Evolutionary conservation across 1,140 invertebrate genomes (phyloP).

Genomic region (Sarcophaga peregrina): DNA sequence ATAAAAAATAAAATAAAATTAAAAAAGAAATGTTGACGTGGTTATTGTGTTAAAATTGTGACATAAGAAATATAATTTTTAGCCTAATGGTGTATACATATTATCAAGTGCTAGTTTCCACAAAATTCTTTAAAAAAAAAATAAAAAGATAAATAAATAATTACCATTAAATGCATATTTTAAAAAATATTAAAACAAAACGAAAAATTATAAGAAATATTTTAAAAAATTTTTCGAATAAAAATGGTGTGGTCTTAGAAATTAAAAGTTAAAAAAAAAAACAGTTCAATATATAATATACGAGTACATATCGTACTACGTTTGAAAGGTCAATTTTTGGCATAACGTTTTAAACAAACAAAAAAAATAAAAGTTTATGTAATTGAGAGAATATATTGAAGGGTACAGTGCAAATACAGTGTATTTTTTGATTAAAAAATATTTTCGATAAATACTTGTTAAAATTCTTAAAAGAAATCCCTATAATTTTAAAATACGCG

Average conservation of each 20-base stretch:
- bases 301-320: not conserved
- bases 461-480: not conserved
- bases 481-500: not conserved
- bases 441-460: constrained; percentile 5
- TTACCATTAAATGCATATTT: not conserved
- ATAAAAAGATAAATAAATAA: constrained; percentile 32
- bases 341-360: not conserved
- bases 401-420: not conserved
- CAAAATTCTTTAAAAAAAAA: constrained; percentile 17
- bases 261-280: constrained; percentile 23
- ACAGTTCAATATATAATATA: not conserved
- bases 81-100: not conserved
- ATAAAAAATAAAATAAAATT: not conserved
- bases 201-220: constrained; percentile 18
- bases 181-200: not conserved
- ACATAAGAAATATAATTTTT: not conserved
- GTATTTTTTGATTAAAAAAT: not conserved
- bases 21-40: constrained; percentile 17
- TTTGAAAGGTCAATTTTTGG: not conserved
- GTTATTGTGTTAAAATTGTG: constrained; percentile 10
- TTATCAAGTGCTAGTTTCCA: constrained; percentile 17
- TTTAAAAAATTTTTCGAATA: constrained; percentile 22
- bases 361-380: constrained; percentile 24
- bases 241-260: not conserved
- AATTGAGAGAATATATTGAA: constrained; percentile 1